A percentile compares a stretch with the other conserved stretches of the same genome.
phyloP scores from a whole-genome alignment of 1,140 invertebrate species.

The Drosophila subpulchrella region DNA sequence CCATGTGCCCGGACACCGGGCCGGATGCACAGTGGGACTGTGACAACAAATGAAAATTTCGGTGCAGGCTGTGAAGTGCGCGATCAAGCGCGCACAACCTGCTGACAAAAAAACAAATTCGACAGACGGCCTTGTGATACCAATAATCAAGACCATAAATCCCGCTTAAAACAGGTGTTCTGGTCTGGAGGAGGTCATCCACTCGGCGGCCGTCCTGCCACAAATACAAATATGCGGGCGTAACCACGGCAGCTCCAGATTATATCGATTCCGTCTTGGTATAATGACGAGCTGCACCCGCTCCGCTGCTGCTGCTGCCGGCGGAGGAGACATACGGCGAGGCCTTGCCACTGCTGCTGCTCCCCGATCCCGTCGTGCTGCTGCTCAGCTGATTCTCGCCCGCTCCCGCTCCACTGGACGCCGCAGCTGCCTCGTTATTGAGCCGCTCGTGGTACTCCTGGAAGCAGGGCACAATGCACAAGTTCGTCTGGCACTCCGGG shows the following conservation, averaged over 20 bases:
- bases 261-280: slow-evolving; percentile 83
- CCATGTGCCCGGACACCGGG: slow-evolving; percentile 21
- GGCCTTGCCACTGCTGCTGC: slow-evolving; percentile 49
- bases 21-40: slow-evolving; percentile 49
- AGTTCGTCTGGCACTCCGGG: slow-evolving; percentile 93
- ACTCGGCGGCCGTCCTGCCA: slow-evolving; percentile 38
- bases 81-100: slow-evolving; percentile 10
- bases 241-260: slow-evolving; percentile 25
- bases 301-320: slow-evolving; percentile 24
- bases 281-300: slow-evolving; percentile 55
- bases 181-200: slow-evolving; percentile 1
- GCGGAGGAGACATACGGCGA: slow-evolving; percentile 44
- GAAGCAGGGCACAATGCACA: slow-evolving; percentile 94
- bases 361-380: slow-evolving; percentile 40
- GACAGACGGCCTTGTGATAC: slow-evolving; percentile 41
- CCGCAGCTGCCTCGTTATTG: slow-evolving; percentile 72
- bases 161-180: neutral
- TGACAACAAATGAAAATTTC: slow-evolving; percentile 75
- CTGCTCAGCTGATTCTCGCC: slow-evolving; percentile 54
- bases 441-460: slow-evolving; percentile 90
- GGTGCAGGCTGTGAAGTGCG: slow-evolving; percentile 48
- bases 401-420: slow-evolving; percentile 20
- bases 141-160: neutral
- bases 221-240: slow-evolving; percentile 71
- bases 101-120: slow-evolving; percentile 79